Conservation (phyloP, 2,113 vertebrate genomes). For the Perca schrenkii region DNA sequence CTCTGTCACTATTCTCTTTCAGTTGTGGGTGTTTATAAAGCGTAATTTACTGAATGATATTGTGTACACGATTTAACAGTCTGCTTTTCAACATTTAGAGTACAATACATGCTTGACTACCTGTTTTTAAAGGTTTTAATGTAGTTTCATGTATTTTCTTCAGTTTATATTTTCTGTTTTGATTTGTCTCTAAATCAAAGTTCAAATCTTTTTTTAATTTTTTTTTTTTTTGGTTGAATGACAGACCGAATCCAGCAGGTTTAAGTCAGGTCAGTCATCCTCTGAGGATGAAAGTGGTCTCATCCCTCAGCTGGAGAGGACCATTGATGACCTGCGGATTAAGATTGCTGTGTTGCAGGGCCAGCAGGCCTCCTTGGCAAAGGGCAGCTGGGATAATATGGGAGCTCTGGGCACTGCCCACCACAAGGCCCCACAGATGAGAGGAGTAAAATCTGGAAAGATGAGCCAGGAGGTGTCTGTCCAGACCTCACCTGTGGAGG, state of each 20-base stretch:
- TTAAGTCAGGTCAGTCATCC: conserved; percentile 69
- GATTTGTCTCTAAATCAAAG: background rate
- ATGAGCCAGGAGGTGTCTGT: conserved; percentile 85
- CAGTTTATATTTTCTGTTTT: background rate
- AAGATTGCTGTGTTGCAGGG: conserved; percentile 92
- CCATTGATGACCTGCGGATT: conserved; percentile 90
- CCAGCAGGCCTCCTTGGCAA: conserved; percentile 80
- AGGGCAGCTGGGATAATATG: conserved; percentile 48
- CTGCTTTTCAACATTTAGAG: conserved; percentile 12
- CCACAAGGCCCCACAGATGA: conserved; percentile 53
- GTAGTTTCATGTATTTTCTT: background rate
- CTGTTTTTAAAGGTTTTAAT: background rate
- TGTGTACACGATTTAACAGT: conserved; percentile 21
- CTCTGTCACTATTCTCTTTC: conserved; percentile 37
- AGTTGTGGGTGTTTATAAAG: conserved; percentile 51
- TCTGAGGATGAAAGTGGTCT: conserved; percentile 85
- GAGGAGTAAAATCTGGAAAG: conserved; percentile 24
- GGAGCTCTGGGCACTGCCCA: conserved; percentile 16
- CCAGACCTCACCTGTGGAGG: conserved; percentile 91
- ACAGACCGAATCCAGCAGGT: conserved; percentile 73
- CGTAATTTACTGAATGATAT: conserved; percentile 31
- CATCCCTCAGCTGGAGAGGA: conserved; percentile 91
- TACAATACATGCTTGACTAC: background rate
- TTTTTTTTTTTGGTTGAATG: conserved; percentile 30
- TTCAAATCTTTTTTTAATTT: background rate